Evolutionary conservation across 1,140 invertebrate genomes (phyloP), one percentile per base, ranked within the genome.

Genomic region (Latrodectus geometricus): DNA sequence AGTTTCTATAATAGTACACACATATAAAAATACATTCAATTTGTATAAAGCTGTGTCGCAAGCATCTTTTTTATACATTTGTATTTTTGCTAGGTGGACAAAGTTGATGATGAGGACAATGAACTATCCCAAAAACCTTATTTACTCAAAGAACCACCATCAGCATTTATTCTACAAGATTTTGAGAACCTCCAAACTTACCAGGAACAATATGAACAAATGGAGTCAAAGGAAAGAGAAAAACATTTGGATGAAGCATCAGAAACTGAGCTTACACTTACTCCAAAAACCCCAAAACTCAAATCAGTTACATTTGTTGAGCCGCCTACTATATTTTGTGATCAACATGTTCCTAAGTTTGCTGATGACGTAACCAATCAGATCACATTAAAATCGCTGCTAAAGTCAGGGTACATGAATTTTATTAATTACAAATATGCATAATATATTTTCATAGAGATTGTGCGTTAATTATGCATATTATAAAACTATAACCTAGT

Each of bases 291-390:
- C 0, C 9, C 52, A 9, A 85, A 78, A 56, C 49, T 77, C 4
- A 85, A 85, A 61, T 77, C 83, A 0, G 83, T 85, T 7, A 85
- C 83, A 11, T 85, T 85, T 49, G 65, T 85, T 2, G 83, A 85
- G 2, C 20, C 83, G 5, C 74, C 74, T 0, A 75, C 83, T n/a
- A 52, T 85, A 35, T 15, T 85, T n/a, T 76, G 74, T 23, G 83
- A 85, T 49, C 48, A 49, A 3, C 65, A 65, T 4, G 73, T n/a
- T n/a, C n/a, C n/a, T n/a, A n/a, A n/a, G n/a, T n/a, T n/a, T n/a
- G n/a, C n/a, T n/a, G n/a, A n/a, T n/a, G n/a, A n/a, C n/a, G n/a
- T n/a, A n/a, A n/a, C n/a, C n/a, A n/a, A n/a, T n/a, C n/a, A n/a
- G n/a, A n/a, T n/a, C n/a, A n/a, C n/a, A n/a, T n/a, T n/a, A n/a